Percentiles rank a stretch among this genome's conserved stretches.
phyloP scores from a whole-genome alignment of 2,797 vertebrate genomes.

The Brachyrhaphis roseni region DNA sequence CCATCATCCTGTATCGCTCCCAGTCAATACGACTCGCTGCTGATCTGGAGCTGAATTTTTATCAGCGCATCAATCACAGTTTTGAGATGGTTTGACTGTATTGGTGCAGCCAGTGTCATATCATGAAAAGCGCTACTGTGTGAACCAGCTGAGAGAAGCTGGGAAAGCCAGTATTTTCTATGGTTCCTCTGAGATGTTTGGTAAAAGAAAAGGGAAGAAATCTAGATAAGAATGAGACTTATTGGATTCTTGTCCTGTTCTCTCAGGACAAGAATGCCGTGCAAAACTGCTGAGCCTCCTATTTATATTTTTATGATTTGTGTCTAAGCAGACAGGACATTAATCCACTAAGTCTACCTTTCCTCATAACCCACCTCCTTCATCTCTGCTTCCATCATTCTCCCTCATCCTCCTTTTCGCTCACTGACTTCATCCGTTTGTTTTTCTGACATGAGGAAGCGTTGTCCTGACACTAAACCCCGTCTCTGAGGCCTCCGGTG shows the following conservation, averaged over 20 bases:
- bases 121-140: conserved; percentile 37
- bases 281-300: not conserved
- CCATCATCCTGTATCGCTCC: not conserved
- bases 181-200: not conserved
- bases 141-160: conserved; percentile 11
- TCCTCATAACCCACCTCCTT: not conserved
- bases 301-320: not conserved
- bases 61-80: conserved; percentile 24
- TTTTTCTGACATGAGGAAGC: not conserved
- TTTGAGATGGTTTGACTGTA: conserved; percentile 25
- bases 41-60: not conserved
- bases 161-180: conserved; percentile 7
- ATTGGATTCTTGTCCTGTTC: too few relatives aligned
- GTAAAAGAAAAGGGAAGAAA: not conserved
- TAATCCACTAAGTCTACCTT: not conserved
- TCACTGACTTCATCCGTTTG: not conserved
- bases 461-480: not conserved
- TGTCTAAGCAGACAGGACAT: not conserved
- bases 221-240: not conserved
- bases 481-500: not conserved
- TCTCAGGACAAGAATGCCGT: not conserved
- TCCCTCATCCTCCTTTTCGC: not conserved
- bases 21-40: conserved; percentile 11
- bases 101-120: conserved; percentile 31
- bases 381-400: not conserved